A percentile compares a stretch with the other conserved stretches of the same genome.
Conservation (phyloP, 1,140 invertebrate genomes). For the Palaemon carinicauda region DNA sequence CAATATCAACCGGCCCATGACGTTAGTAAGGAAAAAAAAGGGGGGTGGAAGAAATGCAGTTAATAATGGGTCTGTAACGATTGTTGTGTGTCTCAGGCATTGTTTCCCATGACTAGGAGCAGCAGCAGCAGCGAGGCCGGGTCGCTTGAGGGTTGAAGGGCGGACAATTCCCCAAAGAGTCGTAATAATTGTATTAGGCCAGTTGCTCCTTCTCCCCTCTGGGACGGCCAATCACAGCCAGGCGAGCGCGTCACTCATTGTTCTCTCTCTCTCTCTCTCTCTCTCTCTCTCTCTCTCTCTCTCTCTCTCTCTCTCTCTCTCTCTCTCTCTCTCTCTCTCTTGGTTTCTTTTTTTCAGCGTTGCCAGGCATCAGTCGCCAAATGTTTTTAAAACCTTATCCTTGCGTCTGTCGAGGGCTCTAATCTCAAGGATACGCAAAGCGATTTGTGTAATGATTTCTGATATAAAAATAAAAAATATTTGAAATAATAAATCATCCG, state of each 20-base stretch:
- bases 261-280: neutral
- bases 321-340: too few relatives aligned
- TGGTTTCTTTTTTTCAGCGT: neutral
- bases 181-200: slow-evolving; percentile 43
- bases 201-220: slow-evolving; percentile 18
- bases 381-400: too few relatives aligned
- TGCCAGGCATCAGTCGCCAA: neutral
- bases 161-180: slow-evolving; percentile 29
- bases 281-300: neutral
- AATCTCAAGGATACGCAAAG: too few relatives aligned
- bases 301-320: neutral
- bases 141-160: neutral
- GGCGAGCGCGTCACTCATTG: slow-evolving; percentile 9
- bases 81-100: neutral
- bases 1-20: neutral
- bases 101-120: slow-evolving; percentile 41
- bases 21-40: neutral
- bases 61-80: slow-evolving; percentile 39
- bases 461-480: too few relatives aligned
- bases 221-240: slow-evolving; percentile 19
- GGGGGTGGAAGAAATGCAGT: neutral
- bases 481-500: too few relatives aligned
- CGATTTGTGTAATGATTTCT: too few relatives aligned
- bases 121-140: neutral
- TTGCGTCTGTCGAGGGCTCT: too few relatives aligned